These are phyloP conservation scores for Ameiurus melas DNA, from an alignment of 2,113 vertebrate species.

Conservation along the genomic window DNA sequence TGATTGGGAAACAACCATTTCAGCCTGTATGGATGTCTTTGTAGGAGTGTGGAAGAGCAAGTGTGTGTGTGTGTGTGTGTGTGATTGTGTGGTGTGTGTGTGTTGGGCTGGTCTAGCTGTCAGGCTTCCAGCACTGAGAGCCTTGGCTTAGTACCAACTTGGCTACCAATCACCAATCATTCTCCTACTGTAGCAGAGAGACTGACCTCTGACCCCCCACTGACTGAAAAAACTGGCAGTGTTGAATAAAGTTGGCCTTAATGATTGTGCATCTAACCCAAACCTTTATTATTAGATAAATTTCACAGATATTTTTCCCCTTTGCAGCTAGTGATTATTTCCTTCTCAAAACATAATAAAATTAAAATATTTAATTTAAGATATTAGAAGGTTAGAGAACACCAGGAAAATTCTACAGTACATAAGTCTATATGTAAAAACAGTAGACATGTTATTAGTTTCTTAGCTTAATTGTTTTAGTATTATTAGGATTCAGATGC, in stretches of 20 bases:
- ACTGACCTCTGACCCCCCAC: constrained; percentile 30
- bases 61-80: constrained; percentile 36
- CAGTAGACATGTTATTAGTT: neutral
- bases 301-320: neutral
- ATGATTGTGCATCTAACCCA: neutral
- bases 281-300: neutral
- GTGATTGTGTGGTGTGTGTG: constrained; percentile 16
- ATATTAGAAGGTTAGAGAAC: neutral
- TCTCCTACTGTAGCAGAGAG: constrained; percentile 17
- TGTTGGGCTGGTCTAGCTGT: constrained; percentile 26
- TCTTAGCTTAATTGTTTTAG: neutral
- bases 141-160: constrained; percentile 8
- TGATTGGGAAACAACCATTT: neutral
- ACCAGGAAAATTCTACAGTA: neutral
- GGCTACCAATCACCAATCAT: constrained; percentile 31
- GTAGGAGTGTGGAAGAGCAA: neutral
- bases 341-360: neutral
- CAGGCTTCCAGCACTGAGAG: neutral
- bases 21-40: constrained; percentile 8
- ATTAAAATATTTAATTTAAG: neutral
- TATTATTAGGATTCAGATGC: neutral
- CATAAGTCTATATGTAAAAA: neutral
- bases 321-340: neutral
- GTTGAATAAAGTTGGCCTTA: neutral
- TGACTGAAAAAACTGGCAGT: constrained; percentile 11